Percentiles rank a stretch among this genome's conserved stretches.
Evolutionary conservation across 2,888 invertebrate species (phyloP).

Genomic region (Ormyrus rosae): DNA sequence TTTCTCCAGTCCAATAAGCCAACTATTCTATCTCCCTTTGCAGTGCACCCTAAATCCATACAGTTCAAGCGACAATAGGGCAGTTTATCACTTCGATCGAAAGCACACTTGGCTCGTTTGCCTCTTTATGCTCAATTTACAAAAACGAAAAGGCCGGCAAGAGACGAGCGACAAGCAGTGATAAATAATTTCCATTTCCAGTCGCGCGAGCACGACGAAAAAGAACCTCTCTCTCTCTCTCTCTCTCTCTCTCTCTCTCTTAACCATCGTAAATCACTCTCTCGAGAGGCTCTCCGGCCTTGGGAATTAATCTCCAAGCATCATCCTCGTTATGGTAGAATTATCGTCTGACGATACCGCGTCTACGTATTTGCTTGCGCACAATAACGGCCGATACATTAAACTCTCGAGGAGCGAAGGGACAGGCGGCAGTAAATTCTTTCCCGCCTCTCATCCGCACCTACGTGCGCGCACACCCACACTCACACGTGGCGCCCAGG

Average conservation of each 20-base stretch:
- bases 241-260: neutral
- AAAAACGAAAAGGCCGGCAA: slow-evolving; percentile 1
- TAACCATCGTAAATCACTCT: slow-evolving; percentile 25
- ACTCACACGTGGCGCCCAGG: neutral
- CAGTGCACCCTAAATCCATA: neutral
- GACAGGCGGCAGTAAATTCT: slow-evolving; percentile 48
- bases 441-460: slow-evolving; percentile 6
- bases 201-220: neutral
- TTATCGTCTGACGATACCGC: slow-evolving; percentile 49
- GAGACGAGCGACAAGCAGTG: neutral
- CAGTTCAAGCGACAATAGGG: slow-evolving; percentile 19
- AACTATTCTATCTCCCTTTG: neutral
- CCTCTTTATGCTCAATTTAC: slow-evolving; percentile 36
- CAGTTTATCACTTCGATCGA: slow-evolving; percentile 38
- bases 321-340: slow-evolving; percentile 48
- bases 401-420: slow-evolving; percentile 38
- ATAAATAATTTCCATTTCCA: slow-evolving; percentile 50
- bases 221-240: neutral
- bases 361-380: slow-evolving; percentile 22
- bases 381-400: slow-evolving; percentile 36
- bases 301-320: slow-evolving; percentile 46
- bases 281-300: neutral
- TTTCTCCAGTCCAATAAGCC: neutral
- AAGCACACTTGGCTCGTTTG: slow-evolving; percentile 9
- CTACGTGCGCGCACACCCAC: neutral